Evolutionary conservation across 2,888 invertebrate genomes (phyloP), one percentile per base, ranked within the genome.

Genomic region (Nomada ruficornis): DNA sequence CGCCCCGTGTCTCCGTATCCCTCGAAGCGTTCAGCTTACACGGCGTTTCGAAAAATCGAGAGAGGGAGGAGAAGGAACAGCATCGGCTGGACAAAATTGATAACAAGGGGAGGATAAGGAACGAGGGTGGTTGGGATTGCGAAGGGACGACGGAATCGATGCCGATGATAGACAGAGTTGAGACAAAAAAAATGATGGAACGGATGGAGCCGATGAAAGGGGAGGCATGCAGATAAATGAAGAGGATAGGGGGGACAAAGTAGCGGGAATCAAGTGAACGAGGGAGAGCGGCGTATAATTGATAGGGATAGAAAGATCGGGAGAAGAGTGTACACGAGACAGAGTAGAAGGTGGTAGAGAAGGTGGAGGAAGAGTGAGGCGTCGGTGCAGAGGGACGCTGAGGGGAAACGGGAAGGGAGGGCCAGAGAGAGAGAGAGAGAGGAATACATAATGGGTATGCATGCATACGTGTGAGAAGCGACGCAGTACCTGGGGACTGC

Each of bases 401-500:
- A 57, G 68, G 44, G 62, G 52, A 60, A 15, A 55, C 47, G 55
- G 29, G 44, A 36, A 18, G 44, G 62, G 54, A 11, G 54, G 69
- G 23, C 26, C 2, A 29, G 68, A 55, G 50, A 44, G 76, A 29
- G 63, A 64, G 36, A 20, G 74, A 64, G 82, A 68, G 67, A 36
- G 54, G 52, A 18, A 59, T 44, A 59, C 29, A 60, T 82, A 80
- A 77, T 82, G 80, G 85, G 76, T 42, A 80, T 78, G 85, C 80
- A 74, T 77, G 85, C 80, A 74, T 77, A 77, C 68, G 80, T 80
- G 80, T 52, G 83, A 77, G 78, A 81, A 68, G 76, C 77, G 77
- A 82, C 75, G 79, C 80, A 85, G 85, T 82, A 86, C 83, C 85
- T 74, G 87, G 86, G 89, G 88, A 89, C 87, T 89, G 91, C 90